Base-by-base conservation (phyloP, 1,140 invertebrate genomes). In the Drosophila nebulosa region DNA sequence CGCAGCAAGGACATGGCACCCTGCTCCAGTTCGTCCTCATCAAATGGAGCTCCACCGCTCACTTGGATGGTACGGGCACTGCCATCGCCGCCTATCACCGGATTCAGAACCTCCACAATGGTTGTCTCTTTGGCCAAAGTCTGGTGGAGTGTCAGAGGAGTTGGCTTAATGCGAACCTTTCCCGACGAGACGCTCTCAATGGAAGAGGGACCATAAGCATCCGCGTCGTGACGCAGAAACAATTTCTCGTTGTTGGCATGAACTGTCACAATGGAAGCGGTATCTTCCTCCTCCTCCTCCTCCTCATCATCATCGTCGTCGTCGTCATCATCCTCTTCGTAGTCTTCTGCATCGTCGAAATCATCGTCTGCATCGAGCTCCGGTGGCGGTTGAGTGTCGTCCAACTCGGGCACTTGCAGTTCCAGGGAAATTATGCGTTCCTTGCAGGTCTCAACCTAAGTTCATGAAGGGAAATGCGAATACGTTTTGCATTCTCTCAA, bases 391-490 rank as follows among this genome's bases (percentile, higher is more conserved):
- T 80, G 79, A 9, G 81, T 89, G n/a, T 75, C 75, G 7, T 90
- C 89, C 12, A 68, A 53, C 18, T 89, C 90, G n/a, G 91, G 91
- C 71, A 90, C 91, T 66, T 91, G 89, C 83, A 97, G 91, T 90
- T 97, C 96, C 90, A 97, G 92, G 46, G 96, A 97, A 90, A 97
- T 96, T 76, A 97, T 97, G 92, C 97, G 97, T 92, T 97, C 96
- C 92, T 96, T 94, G 56, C 96, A 95, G 50, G 96, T 97, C 93
- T 97, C 96, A 81, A 97, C 96, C 96, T 97, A 91, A 76, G 74
- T 71, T 88, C 7, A 30, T 2, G 62, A 88, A 75, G 73, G 73
- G 77, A 63, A 80, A 65, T 58, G 58, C 71, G 71, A 71, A 85
- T 74, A 75, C 56, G 74, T 89, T 55, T 75, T 88, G 85, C 79